A percentile compares a stretch with the other conserved stretches of the same genome.
Evolutionary conservation across 2,113 vertebrate genomes (phyloP).

Genomic region (Dendropsophus ebraccatus): DNA sequence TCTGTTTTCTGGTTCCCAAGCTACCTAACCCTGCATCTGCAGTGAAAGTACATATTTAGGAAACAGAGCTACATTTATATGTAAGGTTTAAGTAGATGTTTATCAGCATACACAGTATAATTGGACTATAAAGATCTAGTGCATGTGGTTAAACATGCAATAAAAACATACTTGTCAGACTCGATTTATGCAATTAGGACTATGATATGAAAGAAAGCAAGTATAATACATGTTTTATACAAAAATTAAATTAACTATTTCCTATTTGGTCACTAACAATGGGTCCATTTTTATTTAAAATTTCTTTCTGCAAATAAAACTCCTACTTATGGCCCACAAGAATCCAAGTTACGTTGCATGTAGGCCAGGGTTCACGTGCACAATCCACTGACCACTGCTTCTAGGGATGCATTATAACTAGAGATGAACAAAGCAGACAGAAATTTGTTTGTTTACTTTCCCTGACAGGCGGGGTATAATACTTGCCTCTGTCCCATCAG

Average conservation of each 20-base stretch:
- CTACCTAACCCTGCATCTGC: not conserved
- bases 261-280: not conserved
- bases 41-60: conserved; percentile 31
- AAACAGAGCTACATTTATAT: conserved; percentile 37
- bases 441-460: too few relatives aligned
- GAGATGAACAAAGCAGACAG: too few relatives aligned
- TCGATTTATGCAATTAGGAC: conserved; percentile 18
- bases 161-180: conserved; percentile 20
- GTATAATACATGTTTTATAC: conserved; percentile 12
- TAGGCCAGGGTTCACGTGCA: not conserved
- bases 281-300: not conserved
- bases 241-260: not conserved
- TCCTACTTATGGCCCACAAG: not conserved
- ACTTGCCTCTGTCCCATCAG: too few relatives aligned
- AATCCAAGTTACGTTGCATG: not conserved
- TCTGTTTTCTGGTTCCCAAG: conserved; percentile 3
- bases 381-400: not conserved
- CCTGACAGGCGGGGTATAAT: too few relatives aligned
- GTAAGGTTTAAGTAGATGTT: conserved; percentile 27
- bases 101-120: conserved; percentile 25
- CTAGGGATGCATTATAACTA: too few relatives aligned
- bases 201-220: conserved; percentile 13
- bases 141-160: conserved; percentile 38
- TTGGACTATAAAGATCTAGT: conserved; percentile 32
- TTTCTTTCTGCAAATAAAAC: not conserved